These are phyloP conservation scores for Tachystola acroxantha DNA, from an alignment of 2,888 invertebrate species.

Conservation along the genomic window DNA sequence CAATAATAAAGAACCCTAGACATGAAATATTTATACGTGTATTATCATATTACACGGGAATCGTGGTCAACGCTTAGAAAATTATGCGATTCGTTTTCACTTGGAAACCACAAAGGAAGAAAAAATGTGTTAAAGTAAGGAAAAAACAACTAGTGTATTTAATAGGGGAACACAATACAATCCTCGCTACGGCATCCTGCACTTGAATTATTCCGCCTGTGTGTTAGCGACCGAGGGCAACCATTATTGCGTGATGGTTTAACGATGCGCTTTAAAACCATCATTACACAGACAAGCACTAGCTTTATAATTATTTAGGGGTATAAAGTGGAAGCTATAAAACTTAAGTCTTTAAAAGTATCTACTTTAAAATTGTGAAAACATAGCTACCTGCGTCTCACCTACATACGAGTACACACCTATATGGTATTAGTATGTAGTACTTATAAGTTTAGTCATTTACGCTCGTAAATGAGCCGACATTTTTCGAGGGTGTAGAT, in stretches of 20 bases:
- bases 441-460: conserved; percentile 13
- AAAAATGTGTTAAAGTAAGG: conserved; percentile 33
- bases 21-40: conserved; percentile 72
- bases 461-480: conserved; percentile 28
- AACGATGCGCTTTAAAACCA: conserved; percentile 33
- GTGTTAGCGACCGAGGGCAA: conserved; percentile 21
- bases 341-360: conserved; percentile 36
- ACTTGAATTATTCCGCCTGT: conserved; percentile 24
- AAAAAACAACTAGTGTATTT: conserved; percentile 17
- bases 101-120: conserved; percentile 45
- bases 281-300: conserved; percentile 35
- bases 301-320: conserved; percentile 36
- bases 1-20: conserved; percentile 59
- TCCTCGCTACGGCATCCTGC: conserved; percentile 29
- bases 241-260: conserved; percentile 35
- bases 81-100: conserved; percentile 72
- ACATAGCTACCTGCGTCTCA: not conserved
- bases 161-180: conserved; percentile 30
- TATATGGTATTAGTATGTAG: conserved; percentile 4
- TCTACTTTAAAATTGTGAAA: conserved; percentile 20
- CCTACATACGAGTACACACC: too few species aligned
- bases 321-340: conserved; percentile 42
- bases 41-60: conserved; percentile 77
- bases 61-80: conserved; percentile 71
- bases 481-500: not conserved